These are phyloP conservation scores for Fopius arisanus DNA, from an alignment of 1,140 invertebrate species.

Conservation along the genomic window DNA sequence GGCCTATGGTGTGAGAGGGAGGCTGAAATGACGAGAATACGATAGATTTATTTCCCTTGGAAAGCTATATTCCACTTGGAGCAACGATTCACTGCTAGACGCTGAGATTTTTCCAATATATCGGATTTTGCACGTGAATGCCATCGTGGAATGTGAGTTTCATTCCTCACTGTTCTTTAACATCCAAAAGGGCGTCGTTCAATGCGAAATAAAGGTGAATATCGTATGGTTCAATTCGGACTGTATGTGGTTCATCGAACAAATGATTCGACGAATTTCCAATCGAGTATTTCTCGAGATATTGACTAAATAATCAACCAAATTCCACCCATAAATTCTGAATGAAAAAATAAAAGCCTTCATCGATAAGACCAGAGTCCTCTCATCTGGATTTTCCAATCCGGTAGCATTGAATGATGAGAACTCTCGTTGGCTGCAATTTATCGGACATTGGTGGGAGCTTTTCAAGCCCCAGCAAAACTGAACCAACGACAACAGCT, in stretches of 20 bases:
- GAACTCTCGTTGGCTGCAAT: not conserved
- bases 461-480: not conserved
- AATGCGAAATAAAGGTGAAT: not conserved
- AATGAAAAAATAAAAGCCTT: too few relatives aligned
- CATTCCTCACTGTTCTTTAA: constrained; percentile 7
- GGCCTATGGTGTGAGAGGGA: not conserved
- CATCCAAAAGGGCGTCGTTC: not conserved
- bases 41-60: not conserved
- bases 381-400: not conserved
- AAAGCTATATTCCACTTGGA: not conserved
- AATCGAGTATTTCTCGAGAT: not conserved
- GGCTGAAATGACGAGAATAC: not conserved
- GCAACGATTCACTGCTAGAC: not conserved
- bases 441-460: not conserved
- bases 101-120: constrained; percentile 7
- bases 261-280: not conserved
- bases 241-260: not conserved
- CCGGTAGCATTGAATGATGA: not conserved
- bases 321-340: too few relatives aligned
- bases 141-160: constrained; percentile 2
- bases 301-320: too few relatives aligned
- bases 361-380: not conserved
- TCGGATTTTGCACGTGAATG: constrained; percentile 9
- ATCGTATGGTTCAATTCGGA: too few relatives aligned
- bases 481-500: not conserved